Conservation (phyloP, 37 sponge, comb jelly and placozoan species). For the Crambe crambe region DNA sequence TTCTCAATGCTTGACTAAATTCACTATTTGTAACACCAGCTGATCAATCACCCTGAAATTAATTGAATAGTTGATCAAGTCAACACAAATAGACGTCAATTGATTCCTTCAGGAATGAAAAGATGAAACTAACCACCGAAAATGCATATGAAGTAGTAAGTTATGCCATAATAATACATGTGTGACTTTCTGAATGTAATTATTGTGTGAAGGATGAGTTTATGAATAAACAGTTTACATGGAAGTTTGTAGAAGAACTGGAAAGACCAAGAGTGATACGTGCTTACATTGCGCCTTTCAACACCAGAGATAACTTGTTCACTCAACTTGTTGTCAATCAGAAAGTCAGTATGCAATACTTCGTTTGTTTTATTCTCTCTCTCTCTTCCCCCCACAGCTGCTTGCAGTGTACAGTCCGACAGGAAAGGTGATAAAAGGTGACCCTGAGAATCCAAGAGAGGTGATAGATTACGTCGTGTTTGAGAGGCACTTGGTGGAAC, state of each 20-base stretch:
- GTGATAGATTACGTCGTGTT: slow-evolving; percentile 77
- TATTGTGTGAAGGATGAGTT: no score
- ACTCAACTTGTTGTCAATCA: slow-evolving; percentile 74
- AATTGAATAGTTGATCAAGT: no score
- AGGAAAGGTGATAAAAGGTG: slow-evolving; percentile 43
- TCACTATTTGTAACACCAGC: no score
- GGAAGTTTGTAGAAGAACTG: slow-evolving; percentile 65
- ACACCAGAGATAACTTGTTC: slow-evolving; percentile 60
- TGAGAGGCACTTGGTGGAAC: slow-evolving; percentile 51
- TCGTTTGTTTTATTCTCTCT: no score
- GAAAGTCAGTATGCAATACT: no score
- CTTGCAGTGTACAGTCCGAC: slow-evolving; percentile 48
- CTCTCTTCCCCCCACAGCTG: no score
- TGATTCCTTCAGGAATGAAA: slow-evolving; percentile 27
- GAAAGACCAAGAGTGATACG: slow-evolving; percentile 73
- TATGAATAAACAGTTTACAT: slow-evolving; percentile 46
- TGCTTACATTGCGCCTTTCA: slow-evolving; percentile 57
- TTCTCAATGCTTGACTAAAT: no score
- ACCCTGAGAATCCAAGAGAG: slow-evolving; percentile 35
- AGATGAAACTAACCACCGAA: slow-evolving; percentile 34
- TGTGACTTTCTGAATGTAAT: no score
- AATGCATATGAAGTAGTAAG: slow-evolving; percentile 44
- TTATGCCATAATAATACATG: not conserved
- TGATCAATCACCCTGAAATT: no score
- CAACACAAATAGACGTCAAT: no score